Evolutionary conservation across 2,888 invertebrate species (phyloP), one percentile per base, ranked within the genome.

Genomic region (Acleris literana): DNA sequence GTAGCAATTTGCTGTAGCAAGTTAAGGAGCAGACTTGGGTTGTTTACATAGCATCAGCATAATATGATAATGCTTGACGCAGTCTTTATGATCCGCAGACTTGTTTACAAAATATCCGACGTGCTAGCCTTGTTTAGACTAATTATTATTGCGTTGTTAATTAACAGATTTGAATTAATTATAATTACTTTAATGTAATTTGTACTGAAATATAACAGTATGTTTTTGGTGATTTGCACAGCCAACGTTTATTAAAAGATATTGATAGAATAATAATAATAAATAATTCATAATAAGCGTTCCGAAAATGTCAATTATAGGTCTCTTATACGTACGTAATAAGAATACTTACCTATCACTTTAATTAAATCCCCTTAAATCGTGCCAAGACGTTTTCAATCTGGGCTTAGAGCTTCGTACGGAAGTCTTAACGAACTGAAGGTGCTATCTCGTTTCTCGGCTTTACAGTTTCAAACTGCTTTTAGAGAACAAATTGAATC

Each of bases 1-100:
- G 62, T 57, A 57, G 52, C 49, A 66, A 52, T 61, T 61, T 66
- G 61, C 55, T 61, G 43, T 56, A 55, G 25, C 58, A 17, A 18
- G 39, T 55, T 56, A 51, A 22, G 65, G 44, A 55, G 55, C 33
- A 39, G n/a, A 2, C 43, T 49, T 49, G 9, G 20, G 33, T 33
- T 56, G 60, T 56, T 65, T 61, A 61, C 51, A 51, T 61, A 33
- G 20, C 20, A 54, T 56, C 44, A 44, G n/a, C 56, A 46, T 56
- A 43, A 43, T 60, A 60, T 22, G 51, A 51, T 39, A 52, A n/a
- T 16, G 33, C 39, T 51, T 1, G 18, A 13, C 25, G 11, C 43
- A 60, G 20, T 13, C 22, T 51, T 51, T 59, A 39, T 43, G n/a
- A 16, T 5, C 49, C 39, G 49, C 13, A 16, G 43, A 49, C n/a